Evolutionary conservation across 2,113 vertebrate genomes (phyloP).

Genomic region (Microcebus griseorufus): DNA sequence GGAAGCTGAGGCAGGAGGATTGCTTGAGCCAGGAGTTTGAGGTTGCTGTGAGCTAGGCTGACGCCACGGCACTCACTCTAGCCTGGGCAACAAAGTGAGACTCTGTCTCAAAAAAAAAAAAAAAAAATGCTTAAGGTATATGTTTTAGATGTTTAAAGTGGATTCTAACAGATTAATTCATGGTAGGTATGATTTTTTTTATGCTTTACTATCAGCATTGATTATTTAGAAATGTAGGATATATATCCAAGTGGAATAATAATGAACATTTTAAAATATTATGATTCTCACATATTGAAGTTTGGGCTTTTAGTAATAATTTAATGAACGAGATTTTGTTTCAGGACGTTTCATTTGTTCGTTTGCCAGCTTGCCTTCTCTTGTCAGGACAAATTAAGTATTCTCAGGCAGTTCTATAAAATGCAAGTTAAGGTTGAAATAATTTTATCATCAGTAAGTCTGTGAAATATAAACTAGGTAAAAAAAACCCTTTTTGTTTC

Average conservation of each 20-base stretch:
- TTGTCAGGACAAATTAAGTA: background rate
- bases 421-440: conserved; percentile 1
- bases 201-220: background rate
- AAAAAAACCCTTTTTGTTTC: background rate
- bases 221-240: conserved; percentile 38
- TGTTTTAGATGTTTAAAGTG: background rate
- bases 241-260: background rate
- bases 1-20: too few species aligned
- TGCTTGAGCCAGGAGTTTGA: too few species aligned
- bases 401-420: conserved; percentile 42
- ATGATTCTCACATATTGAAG: background rate
- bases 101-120: background rate
- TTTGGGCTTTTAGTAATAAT: conserved; percentile 28
- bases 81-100: too few species aligned
- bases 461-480: conserved; percentile 17
- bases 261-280: conserved; percentile 7
- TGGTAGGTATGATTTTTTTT: background rate
- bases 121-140: background rate
- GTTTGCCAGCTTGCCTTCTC: conserved; percentile 30
- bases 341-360: conserved; percentile 22
- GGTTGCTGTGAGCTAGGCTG: too few species aligned
- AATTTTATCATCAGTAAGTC: conserved; percentile 21
- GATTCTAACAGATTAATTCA: conserved; percentile 17
- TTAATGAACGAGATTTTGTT: conserved; percentile 50
- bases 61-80: too few species aligned